These are phyloP conservation scores for Halichondria panicea DNA, from an alignment of 37 sponge, comb jelly and placozoan species.

Conservation along the genomic window DNA sequence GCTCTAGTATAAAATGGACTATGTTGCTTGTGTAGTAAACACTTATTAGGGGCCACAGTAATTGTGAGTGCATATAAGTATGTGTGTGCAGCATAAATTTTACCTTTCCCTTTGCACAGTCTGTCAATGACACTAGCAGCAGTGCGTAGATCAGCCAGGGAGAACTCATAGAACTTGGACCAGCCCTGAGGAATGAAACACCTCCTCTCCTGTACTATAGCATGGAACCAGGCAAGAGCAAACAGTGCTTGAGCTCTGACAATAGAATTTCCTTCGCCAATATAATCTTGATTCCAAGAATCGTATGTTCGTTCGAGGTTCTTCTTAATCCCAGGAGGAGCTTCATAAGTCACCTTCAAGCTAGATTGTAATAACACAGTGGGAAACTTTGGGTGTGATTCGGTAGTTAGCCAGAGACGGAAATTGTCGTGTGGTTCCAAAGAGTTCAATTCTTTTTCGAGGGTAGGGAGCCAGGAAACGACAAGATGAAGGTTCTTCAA, in stretches of 20 bases:
- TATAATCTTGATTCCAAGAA: slow-evolving; percentile 84
- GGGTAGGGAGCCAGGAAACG: slow-evolving; percentile 81
- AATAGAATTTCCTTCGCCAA: slow-evolving; percentile 57
- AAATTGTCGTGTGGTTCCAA: slow-evolving; percentile 80
- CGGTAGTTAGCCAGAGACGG: slow-evolving; percentile 94
- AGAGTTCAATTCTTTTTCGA: slow-evolving; percentile 93
- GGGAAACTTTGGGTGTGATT: slow-evolving; percentile 90
- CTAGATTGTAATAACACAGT: slow-evolving; percentile 86
- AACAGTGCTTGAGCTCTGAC: slow-evolving; percentile 84
- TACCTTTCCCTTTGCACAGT: slow-evolving; percentile 54
- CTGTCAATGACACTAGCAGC: slow-evolving; percentile 85
- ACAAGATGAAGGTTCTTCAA: slow-evolving; percentile 98
- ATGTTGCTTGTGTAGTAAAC: too few relatives aligned
- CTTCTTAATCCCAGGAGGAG: slow-evolving; percentile 92
- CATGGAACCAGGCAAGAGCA: slow-evolving; percentile 98
- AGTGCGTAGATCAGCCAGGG: slow-evolving; percentile 86
- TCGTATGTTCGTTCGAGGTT: slow-evolving; percentile 93
- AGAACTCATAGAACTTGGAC: slow-evolving; percentile 98
- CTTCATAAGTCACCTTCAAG: slow-evolving; percentile 87
- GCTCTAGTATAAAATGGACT: too few relatives aligned
- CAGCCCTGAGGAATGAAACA: slow-evolving; percentile 95
- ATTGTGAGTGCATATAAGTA: too few relatives aligned
- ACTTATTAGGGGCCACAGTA: too few relatives aligned
- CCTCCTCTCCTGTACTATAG: slow-evolving; percentile 95
- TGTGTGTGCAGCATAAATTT: too few relatives aligned